These are phyloP conservation scores for Eristalis pertinax DNA, from an alignment of 2,888 invertebrate species.

Conservation along the genomic window DNA sequence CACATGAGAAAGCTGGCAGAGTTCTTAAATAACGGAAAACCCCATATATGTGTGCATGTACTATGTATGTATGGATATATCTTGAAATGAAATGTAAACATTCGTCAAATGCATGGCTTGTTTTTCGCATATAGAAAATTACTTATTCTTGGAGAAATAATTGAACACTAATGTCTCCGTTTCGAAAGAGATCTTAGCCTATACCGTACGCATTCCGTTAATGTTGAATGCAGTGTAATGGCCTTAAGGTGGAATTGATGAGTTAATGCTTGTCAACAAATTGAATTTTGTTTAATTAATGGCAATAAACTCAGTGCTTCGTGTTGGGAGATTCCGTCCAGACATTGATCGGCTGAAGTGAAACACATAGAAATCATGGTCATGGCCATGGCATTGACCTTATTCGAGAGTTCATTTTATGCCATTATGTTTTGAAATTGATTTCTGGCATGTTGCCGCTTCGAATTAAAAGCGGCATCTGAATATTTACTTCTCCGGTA, in stretches of 20 bases:
- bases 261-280: background rate
- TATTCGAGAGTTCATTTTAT: too few relatives aligned
- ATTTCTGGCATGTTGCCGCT: too few relatives aligned
- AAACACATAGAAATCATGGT: too few relatives aligned
- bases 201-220: background rate
- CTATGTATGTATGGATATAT: too few relatives aligned
- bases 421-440: too few relatives aligned
- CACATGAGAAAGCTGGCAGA: background rate
- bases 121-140: background rate
- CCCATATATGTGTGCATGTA: background rate
- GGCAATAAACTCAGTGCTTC: too few relatives aligned
- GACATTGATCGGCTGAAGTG: too few relatives aligned
- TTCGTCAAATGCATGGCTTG: background rate
- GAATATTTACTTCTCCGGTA: too few relatives aligned
- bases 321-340: too few relatives aligned
- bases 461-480: too few relatives aligned
- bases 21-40: background rate
- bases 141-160: background rate
- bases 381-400: too few relatives aligned
- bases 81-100: background rate
- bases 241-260: background rate
- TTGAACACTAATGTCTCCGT: background rate
- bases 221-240: background rate
- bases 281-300: background rate
- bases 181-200: background rate